A percentile compares a stretch with the other conserved stretches of the same genome.
phyloP scores from a whole-genome alignment of 2,113 vertebrate species.

The Nothobranchius kuhntae region DNA sequence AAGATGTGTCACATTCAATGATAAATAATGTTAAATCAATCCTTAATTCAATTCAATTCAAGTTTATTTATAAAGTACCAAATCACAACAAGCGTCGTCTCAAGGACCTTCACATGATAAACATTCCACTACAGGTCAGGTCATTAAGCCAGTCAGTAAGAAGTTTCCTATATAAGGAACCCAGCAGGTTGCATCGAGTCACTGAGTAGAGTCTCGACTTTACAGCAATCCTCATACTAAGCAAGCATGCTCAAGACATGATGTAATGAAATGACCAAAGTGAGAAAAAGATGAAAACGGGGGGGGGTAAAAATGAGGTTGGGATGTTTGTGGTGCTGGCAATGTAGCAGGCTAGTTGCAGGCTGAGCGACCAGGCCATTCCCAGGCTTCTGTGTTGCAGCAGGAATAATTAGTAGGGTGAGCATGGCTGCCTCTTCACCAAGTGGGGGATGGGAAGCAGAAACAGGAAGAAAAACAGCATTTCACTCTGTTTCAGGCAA shows the following conservation, averaged over 20 bases:
- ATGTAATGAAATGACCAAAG: constrained; percentile 46
- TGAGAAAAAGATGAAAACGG: constrained; percentile 15
- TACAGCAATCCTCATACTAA: background rate
- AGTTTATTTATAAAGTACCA: too few relatives aligned
- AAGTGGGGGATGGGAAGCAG: constrained; percentile 17
- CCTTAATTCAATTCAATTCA: too few relatives aligned
- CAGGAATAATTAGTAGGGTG: constrained; percentile 69
- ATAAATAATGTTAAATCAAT: too few relatives aligned
- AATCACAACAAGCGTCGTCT: too few relatives aligned
- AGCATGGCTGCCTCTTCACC: constrained; percentile 45
- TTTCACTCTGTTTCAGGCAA: constrained; percentile 42
- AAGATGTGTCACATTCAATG: too few relatives aligned
- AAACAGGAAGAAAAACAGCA: constrained; percentile 16
- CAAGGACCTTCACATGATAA: too few relatives aligned
- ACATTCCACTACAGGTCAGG: too few relatives aligned
- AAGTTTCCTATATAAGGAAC: too few relatives aligned
- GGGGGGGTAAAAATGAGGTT: constrained; percentile 18
- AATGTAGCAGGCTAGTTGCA: constrained; percentile 74
- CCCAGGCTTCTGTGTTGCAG: constrained; percentile 68
- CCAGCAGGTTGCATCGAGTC: too few relatives aligned
- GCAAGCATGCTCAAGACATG: constrained; percentile 36
- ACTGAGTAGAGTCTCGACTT: too few relatives aligned
- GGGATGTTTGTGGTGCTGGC: constrained; percentile 78
- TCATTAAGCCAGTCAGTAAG: too few relatives aligned
- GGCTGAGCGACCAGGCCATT: constrained; percentile 66